Percentiles rank a stretch among this genome's conserved stretches.
Evolutionary conservation across 2,113 vertebrate species (phyloP).

Genomic region (Terrapene triunguis): DNA sequence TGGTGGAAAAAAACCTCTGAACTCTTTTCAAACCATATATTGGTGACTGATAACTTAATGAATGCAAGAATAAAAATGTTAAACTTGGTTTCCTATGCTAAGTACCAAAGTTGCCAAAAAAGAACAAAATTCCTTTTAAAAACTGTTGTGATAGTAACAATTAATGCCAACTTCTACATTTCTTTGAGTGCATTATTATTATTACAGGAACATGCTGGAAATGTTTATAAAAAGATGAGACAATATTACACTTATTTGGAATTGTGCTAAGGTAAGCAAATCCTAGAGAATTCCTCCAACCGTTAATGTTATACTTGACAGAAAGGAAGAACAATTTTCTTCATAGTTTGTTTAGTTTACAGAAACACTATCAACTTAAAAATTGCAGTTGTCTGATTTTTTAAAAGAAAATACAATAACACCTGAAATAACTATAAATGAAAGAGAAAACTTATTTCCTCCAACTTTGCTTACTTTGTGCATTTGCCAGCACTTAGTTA

Average conservation of each 20-base stretch:
- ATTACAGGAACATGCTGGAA: neutral
- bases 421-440: neutral
- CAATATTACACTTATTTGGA: neutral
- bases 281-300: neutral
- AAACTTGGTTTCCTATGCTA: neutral
- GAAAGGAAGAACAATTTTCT: neutral
- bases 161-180: constrained; percentile 3
- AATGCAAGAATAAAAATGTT: neutral
- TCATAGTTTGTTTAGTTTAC: neutral
- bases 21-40: neutral
- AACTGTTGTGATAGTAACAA: neutral
- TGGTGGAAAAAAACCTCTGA: neutral
- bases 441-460: neutral
- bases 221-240: neutral
- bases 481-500: neutral
- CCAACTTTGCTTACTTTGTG: neutral
- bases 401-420: neutral
- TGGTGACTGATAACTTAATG: neutral
- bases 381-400: neutral
- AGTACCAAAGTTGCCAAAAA: neutral
- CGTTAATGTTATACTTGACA: neutral
- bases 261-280: constrained; percentile 2
- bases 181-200: neutral
- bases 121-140: neutral
- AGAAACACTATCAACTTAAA: neutral